Evolutionary conservation across 1,140 invertebrate species (phyloP), one percentile per base, ranked within the genome.

Genomic region (Aphis craccivora): DNA sequence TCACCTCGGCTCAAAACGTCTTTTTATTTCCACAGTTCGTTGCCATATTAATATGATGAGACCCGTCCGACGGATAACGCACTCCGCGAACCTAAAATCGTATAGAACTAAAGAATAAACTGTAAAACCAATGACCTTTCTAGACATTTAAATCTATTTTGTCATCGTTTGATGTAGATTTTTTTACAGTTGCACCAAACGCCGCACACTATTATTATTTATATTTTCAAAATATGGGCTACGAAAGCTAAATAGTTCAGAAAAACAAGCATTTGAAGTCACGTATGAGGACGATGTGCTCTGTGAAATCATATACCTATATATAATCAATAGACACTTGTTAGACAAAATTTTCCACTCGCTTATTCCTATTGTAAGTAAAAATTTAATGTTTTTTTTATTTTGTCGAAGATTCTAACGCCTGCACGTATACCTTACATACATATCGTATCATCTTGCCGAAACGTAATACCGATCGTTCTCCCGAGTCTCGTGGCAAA

Each of bases 1-100:
- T 11, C 76, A 37, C 55, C 3, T 14, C 30, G n/a, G 25, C 30
- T 30, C 60, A 18, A 76, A 76, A 76, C 60, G 14, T 90, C 37
- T 55, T 90, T 90, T 90, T 5, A 60, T 90, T 76, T 76, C 60
- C 51, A 60, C 51, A 55, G 88, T 90, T 90, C 51, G 37, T 60
- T 90, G 48, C 48, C 87, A 89, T 30, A 89, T 30, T 89, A 48
- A 1, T 45, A 51, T 51, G 35, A 37, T 25, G 25, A 7, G 83
- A 3, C 37, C 83, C 22, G 23, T 43, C 3, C 40, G 11, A 90
- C 8, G 51, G 88, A 90, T 90, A 90, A 90, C 88, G 51, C 88
- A 25, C 30, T 14, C 14, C 14, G 14, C 14, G 14, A 76, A 76
- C 14, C 60, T 76, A 14, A 76, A n/a, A n/a, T 18, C 30, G 14